Evolutionary conservation across 2,797 vertebrate species (phyloP).

Genomic region (Lophius americanus): DNA sequence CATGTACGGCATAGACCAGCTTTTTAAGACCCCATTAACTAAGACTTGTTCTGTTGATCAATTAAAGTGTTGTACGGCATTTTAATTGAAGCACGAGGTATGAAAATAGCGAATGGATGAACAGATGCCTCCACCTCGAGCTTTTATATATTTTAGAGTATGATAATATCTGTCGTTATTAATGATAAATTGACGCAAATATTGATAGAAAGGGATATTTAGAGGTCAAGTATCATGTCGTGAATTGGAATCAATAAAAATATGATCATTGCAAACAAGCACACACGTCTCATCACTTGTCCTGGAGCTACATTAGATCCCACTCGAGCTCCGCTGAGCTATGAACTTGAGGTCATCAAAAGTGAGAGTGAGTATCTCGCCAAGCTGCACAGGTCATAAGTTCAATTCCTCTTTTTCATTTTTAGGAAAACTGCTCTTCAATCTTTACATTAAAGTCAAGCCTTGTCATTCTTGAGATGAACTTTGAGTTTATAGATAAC

Average conservation of each 20-base stretch:
- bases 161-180: too few species aligned
- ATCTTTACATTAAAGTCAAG: too few species aligned
- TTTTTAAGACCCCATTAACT: not conserved
- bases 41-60: not conserved
- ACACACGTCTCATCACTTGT: not conserved
- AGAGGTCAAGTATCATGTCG: too few species aligned
- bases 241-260: too few species aligned
- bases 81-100: too few species aligned
- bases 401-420: constrained; percentile 33
- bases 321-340: not conserved
- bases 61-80: constrained; percentile 22
- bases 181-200: too few species aligned
- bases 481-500: not conserved
- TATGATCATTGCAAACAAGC: too few species aligned
- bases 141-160: not conserved
- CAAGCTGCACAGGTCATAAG: constrained; percentile 17
- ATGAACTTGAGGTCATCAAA: constrained; percentile 40
- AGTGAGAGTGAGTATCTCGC: not conserved
- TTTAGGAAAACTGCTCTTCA: constrained; percentile 1
- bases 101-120: constrained; percentile 1
- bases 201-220: too few species aligned
- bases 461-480: not conserved
- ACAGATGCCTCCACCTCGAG: not conserved
- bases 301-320: not conserved
- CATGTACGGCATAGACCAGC: not conserved